A percentile compares a stretch with the other conserved stretches of the same genome.
Evolutionary conservation across 1,140 invertebrate species (phyloP).

Genomic region (Chlorops oryzae): DNA sequence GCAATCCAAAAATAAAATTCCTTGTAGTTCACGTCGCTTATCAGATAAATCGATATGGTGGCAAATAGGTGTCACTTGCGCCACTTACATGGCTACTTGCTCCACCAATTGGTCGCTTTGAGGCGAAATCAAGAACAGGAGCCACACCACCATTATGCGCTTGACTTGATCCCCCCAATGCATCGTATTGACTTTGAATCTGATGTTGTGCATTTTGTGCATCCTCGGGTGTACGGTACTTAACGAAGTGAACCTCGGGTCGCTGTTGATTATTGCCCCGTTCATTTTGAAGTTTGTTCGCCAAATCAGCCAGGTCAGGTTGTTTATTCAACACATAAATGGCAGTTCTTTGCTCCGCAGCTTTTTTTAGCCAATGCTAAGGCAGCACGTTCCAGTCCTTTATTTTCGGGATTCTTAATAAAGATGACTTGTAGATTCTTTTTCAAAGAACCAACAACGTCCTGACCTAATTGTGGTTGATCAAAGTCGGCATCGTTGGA

Average conservation of each 20-base stretch:
- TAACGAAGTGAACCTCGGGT: conserved; percentile 41
- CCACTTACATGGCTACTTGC: no score
- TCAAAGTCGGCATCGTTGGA: conserved; percentile 32
- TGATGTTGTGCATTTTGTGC: conserved; percentile 33
- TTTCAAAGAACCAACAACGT: conserved; percentile 19
- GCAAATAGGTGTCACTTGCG: no score
- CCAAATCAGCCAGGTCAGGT: conserved; percentile 30
- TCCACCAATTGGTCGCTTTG: conserved; percentile 16
- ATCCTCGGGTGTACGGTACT: conserved; percentile 39
- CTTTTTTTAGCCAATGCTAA: conserved; percentile 17
- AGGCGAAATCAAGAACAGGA: conserved; percentile 41
- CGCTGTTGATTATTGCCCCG: conserved; percentile 27
- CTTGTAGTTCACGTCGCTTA: no score
- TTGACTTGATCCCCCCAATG: conserved; percentile 32
- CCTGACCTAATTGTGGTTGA: conserved; percentile 19
- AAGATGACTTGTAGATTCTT: conserved; percentile 35
- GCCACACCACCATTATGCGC: conserved; percentile 35
- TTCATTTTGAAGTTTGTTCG: conserved; percentile 34
- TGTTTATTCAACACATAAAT: conserved; percentile 40
- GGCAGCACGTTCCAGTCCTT: conserved; percentile 13
- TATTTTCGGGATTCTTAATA: conserved; percentile 29
- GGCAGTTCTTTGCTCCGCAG: conserved; percentile 35
- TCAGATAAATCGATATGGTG: no score
- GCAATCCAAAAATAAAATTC: no score
- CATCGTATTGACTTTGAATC: conserved; percentile 37